Evolutionary conservation across 2,113 vertebrate genomes (phyloP).

Genomic region (Nerophis ophidion): DNA sequence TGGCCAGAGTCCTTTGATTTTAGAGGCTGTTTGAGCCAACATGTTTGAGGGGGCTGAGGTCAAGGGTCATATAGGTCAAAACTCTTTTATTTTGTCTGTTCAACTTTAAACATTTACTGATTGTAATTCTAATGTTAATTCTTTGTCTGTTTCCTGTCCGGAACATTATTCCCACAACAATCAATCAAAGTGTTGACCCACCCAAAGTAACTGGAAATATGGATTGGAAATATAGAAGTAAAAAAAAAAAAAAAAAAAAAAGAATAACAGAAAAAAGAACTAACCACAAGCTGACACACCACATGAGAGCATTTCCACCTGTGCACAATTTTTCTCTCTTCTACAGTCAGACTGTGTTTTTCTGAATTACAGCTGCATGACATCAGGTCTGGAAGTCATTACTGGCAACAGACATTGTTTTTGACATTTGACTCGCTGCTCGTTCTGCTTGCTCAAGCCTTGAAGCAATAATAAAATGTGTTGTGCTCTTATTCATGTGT

Average conservation of each 20-base stretch:
- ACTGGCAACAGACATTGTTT: slow-evolving; percentile 43
- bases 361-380: slow-evolving; percentile 66
- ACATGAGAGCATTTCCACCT: slow-evolving; percentile 50
- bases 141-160: too few species aligned
- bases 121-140: too few species aligned
- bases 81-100: too few species aligned
- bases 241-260: slow-evolving; percentile 51
- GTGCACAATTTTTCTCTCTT: slow-evolving; percentile 40
- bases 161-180: too few species aligned
- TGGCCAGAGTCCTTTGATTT: too few species aligned
- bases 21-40: too few species aligned
- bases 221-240: slow-evolving; percentile 35
- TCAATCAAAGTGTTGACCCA: slow-evolving; percentile 22
- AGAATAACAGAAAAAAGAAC: slow-evolving; percentile 50
- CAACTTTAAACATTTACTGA: too few species aligned
- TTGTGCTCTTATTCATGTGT: not conserved
- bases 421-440: slow-evolving; percentile 55
- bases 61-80: too few species aligned
- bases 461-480: not conserved
- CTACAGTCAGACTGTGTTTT: slow-evolving; percentile 62
- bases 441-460: slow-evolving; percentile 1
- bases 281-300: slow-evolving; percentile 51
- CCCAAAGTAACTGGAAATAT: slow-evolving; percentile 22
- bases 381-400: slow-evolving; percentile 75
- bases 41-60: too few species aligned